Evolutionary conservation across 2,113 vertebrate species (phyloP), one percentile per base, ranked within the genome.

Genomic region (Chlorodrepanis virens): DNA sequence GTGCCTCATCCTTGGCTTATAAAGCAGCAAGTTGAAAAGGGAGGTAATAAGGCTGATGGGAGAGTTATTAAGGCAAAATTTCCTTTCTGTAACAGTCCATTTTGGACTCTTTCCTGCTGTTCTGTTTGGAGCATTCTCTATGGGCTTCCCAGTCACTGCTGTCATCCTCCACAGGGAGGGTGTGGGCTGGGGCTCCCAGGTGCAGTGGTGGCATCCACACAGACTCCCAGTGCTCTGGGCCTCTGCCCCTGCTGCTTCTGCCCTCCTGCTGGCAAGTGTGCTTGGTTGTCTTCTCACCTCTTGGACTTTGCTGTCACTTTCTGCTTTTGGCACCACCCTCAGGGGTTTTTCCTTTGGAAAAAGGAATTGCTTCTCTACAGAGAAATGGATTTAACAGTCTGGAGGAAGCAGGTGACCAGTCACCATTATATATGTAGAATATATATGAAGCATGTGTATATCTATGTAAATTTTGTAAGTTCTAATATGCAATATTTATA

Each of bases 141-240:
- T 83, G 59, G 28, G 14, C 50, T 82, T 83, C 54, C 53, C 49
- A n/a, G 16, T 13, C 1, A 0, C n/a, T n/a, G 22, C 20, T 5
- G 5, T 10, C 4, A 1, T 39, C 11, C 39, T 40, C 40, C 5
- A 0, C 20, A 1, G 37, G 57, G 64, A 0, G 5, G 1, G 10
- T 52, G 64, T 49, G 64, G 29, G 35, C 64, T 1, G 19, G 33
- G 60, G 35, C 54, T 76, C 15, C 68, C 6, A 6, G 31, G 2
- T 70, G 25, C 4, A 4, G 16, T 15, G 29, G 20, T 5, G 10
- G 35, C 6, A 18, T 4, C 53, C 1, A 0, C 35, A 5, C 0
- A 4, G 35, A 14, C 5, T 28, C 64, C 40, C 45, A 3, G 33
- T 8, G 11, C 77, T 39, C 64, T 37, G 50, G 85, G 57, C 47